Conservation (phyloP, 2,113 vertebrate species). For the Oryctolagus cuniculus region mOryCun1.1 NC_091438.1:161897001-161897500, state of each 20-base stretch:
- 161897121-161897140: neutral
- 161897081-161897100: neutral
- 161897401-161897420: neutral
- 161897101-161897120: rapidly evolving
- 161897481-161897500: neutral
- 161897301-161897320: neutral
- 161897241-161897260: rapidly evolving
- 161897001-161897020: neutral
- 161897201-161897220: rapidly evolving
- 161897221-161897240: rapidly evolving
- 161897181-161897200: rapidly evolving
- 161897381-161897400: neutral
- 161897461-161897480: neutral
- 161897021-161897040: neutral
- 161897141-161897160: neutral
- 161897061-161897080: too few species aligned
- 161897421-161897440: neutral
- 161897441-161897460: neutral
- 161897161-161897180: neutral
- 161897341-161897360: neutral
- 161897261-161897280: neutral
- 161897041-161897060: neutral
- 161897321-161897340: neutral
- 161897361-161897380: neutral
- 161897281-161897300: neutral